A percentile compares a stretch with the other conserved stretches of the same genome.
Conservation (phyloP, 2,797 vertebrate genomes). For the Enteromius trimaculatus region DNA sequence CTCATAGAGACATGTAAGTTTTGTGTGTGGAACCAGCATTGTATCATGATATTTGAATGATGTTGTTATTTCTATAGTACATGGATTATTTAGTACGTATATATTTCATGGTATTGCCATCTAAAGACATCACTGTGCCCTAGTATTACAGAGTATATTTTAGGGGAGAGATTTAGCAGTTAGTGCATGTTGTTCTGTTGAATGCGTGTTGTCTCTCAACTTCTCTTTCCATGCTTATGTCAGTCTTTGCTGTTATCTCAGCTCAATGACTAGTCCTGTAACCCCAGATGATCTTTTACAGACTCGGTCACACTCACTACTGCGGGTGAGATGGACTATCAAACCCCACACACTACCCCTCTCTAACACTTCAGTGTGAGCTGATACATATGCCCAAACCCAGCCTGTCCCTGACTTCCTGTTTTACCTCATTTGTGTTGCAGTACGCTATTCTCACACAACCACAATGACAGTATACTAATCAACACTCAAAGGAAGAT, state of each 20-base stretch:
- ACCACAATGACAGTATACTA: neutral
- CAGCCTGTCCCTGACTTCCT: neutral
- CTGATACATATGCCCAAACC: slow-evolving; percentile 8
- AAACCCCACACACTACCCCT: neutral
- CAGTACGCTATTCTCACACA: neutral
- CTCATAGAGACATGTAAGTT: neutral
- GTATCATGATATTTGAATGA: neutral
- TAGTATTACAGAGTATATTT: neutral
- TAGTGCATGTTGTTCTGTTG: neutral
- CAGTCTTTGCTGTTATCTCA: neutral
- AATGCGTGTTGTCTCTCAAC: neutral
- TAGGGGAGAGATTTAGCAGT: neutral
- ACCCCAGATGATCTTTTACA: neutral
- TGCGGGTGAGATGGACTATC: neutral
- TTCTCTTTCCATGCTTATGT: neutral
- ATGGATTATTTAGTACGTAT: neutral
- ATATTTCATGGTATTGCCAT: neutral
- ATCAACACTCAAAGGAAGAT: slow-evolving; percentile 2
- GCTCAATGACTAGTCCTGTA: neutral
- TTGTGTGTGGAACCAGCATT: neutral
- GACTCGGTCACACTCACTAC: neutral
- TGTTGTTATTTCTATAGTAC: neutral
- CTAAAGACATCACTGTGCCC: neutral
- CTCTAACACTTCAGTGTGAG: neutral
- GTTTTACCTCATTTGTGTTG: neutral